Conservation (phyloP, 2,888 invertebrate genomes). For the Rhopalosiphum nymphaeae region DNA sequence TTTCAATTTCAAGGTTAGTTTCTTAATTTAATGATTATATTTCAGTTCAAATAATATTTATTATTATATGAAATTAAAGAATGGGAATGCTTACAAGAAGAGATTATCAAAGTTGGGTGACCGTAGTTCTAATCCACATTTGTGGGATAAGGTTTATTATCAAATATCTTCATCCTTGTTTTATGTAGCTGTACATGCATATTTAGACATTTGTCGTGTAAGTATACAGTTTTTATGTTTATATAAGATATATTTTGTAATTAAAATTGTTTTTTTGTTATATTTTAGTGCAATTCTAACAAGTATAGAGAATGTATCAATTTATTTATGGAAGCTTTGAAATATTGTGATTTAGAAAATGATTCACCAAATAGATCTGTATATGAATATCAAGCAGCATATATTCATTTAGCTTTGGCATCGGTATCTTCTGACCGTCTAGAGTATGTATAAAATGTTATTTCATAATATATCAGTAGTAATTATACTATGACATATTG, state of each 20-base stretch:
- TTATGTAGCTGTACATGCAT: conserved; percentile 84
- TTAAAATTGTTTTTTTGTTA: not conserved
- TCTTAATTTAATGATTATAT: not conserved
- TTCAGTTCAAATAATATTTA: not conserved
- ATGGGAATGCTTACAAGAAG: conserved; percentile 78
- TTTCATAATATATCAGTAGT: not conserved
- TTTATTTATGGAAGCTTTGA: conserved; percentile 81
- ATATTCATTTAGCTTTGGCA: conserved; percentile 84
- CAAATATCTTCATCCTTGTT: conserved; percentile 88
- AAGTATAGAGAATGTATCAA: conserved; percentile 81
- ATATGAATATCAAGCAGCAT: conserved; percentile 85
- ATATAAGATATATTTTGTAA: not conserved
- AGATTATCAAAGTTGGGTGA: conserved; percentile 79
- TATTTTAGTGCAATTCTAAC: conserved; percentile 71
- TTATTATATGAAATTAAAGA: conserved; percentile 67
- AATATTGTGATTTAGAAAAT: conserved; percentile 80
- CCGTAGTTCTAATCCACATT: conserved; percentile 76
- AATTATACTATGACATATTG: not conserved
- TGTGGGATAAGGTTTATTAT: conserved; percentile 88
- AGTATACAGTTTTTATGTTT: not conserved
- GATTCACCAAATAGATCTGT: conserved; percentile 80
- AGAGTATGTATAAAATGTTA: conserved; percentile 75
- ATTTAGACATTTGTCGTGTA: conserved; percentile 28
- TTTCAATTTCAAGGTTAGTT: not conserved
- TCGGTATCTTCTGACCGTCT: conserved; percentile 78